These are phyloP conservation scores for Camarhynchus parvulus DNA, from an alignment of 2,113 vertebrate species.

Conservation along the genomic window DNA sequence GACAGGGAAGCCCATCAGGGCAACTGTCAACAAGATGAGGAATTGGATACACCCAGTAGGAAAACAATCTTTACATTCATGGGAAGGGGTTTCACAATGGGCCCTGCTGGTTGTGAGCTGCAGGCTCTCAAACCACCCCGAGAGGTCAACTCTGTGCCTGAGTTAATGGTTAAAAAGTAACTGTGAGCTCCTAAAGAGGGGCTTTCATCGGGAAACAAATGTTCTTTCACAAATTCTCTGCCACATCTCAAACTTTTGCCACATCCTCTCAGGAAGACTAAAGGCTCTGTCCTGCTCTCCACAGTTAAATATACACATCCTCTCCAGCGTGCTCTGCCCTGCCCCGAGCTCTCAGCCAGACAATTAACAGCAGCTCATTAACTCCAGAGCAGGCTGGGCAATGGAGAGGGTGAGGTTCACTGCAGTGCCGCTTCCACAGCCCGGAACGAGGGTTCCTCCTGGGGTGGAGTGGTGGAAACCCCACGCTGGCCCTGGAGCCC, in stretches of 20 bases:
- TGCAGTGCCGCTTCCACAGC: background rate
- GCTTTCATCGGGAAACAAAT: constrained; percentile 46
- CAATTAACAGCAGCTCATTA: background rate
- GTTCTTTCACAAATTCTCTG: constrained; percentile 13
- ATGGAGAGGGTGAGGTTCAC: background rate
- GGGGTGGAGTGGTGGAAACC: fast-evolving
- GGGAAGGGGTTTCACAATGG: background rate
- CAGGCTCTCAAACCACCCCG: background rate
- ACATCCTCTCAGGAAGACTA: constrained; percentile 12
- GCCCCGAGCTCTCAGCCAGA: background rate
- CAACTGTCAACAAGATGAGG: background rate
- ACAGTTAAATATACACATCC: background rate
- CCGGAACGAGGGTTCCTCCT: background rate
- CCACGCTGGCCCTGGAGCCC: background rate
- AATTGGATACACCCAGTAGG: background rate
- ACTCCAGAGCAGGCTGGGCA: background rate
- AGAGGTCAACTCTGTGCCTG: background rate
- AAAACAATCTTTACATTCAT: constrained; percentile 50
- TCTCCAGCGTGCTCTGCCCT: background rate
- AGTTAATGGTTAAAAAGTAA: background rate
- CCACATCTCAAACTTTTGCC: constrained; percentile 7
- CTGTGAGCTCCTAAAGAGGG: background rate
- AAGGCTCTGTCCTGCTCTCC: background rate
- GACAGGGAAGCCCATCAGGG: background rate
- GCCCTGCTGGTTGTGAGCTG: background rate